These are phyloP conservation scores for Nettapus auritus DNA, from an alignment of 2,113 vertebrate species.

Conservation along the genomic window DNA sequence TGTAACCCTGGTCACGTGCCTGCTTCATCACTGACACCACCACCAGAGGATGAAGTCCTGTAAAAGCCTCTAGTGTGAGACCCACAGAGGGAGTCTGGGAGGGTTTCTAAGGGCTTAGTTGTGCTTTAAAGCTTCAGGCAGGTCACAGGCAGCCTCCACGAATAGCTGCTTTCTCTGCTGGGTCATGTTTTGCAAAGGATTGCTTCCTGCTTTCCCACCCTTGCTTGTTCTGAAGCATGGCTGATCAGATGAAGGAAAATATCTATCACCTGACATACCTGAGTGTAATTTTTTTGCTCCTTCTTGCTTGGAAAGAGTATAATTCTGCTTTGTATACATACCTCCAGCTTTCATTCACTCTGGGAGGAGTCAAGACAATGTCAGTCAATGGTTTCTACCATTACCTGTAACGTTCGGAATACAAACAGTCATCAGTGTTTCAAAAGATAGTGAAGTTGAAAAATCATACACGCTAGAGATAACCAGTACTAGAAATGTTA, in stretches of 20 bases:
- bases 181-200: not conserved
- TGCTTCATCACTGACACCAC: not conserved
- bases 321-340: not conserved
- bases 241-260: not conserved
- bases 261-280: not conserved
- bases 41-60: not conserved
- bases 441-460: not conserved
- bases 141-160: not conserved
- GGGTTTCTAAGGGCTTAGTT: accelerated
- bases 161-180: not conserved
- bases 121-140: not conserved
- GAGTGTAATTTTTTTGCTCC: not conserved
- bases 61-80: accelerated
- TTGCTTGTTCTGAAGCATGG: accelerated
- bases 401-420: not conserved
- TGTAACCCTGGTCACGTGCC: not conserved
- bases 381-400: not conserved
- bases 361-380: not conserved
- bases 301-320: not conserved
- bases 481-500: not conserved
- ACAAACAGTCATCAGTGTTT: not conserved
- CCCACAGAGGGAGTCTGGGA: not conserved
- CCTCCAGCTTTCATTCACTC: not conserved
- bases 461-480: not conserved
- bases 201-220: not conserved